These are phyloP conservation scores for Meleagris gallopavo DNA, from an alignment of 2,113 vertebrate genomes.

Conservation along the genomic window DNA sequence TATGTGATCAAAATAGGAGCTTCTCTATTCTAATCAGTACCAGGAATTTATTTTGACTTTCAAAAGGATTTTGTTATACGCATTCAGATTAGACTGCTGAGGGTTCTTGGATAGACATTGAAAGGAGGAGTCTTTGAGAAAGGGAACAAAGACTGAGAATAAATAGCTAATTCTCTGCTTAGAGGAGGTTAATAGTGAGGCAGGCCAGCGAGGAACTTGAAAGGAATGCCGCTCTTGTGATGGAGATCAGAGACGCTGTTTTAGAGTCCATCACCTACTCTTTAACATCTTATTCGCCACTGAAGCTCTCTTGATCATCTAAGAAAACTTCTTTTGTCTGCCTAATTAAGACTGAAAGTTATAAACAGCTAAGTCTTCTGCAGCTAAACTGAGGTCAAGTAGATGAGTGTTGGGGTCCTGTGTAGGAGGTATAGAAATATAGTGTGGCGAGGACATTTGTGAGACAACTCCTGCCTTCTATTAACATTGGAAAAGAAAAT, in stretches of 20 bases:
- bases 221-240: not conserved
- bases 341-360: constrained; percentile 43
- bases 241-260: constrained; percentile 31
- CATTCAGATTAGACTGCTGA: not conserved
- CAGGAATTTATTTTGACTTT: constrained; percentile 45
- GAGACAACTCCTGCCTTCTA: not conserved
- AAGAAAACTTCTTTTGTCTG: constrained; percentile 24
- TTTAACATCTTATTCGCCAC: constrained; percentile 11
- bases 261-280: constrained; percentile 38
- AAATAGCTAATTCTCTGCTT: constrained; percentile 56
- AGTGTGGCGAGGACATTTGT: not conserved
- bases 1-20: not conserved
- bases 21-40: not conserved
- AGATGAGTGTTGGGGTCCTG: not conserved
- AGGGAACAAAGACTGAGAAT: constrained; percentile 51
- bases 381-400: not conserved
- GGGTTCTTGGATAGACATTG: constrained; percentile 17
- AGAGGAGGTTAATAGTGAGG: constrained; percentile 57
- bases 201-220: constrained; percentile 39
- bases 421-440: not conserved
- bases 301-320: constrained; percentile 1
- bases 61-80: constrained; percentile 22
- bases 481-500: not conserved
- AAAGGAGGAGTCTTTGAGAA: constrained; percentile 29
- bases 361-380: constrained; percentile 16